These are phyloP conservation scores for Lithophane semibrunnea DNA, from an alignment of 2,888 invertebrate genomes.

Conservation along the genomic window DNA sequence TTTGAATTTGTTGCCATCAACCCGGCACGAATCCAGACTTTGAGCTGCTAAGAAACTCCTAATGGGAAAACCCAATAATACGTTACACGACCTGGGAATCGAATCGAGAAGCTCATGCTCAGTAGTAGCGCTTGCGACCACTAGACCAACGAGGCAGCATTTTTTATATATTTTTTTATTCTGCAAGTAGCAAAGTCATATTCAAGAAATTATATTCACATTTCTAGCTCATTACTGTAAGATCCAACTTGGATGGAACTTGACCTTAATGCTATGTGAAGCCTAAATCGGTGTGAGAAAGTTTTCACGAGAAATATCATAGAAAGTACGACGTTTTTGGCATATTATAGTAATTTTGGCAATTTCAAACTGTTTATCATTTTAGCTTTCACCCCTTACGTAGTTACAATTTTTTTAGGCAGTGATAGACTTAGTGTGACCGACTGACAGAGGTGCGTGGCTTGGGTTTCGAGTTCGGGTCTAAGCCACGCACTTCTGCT, in stretches of 20 bases:
- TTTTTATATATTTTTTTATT: background rate
- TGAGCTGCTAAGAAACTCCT: too few species aligned
- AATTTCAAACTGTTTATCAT: constrained; percentile 13
- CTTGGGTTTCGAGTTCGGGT: too few species aligned
- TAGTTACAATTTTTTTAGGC: background rate
- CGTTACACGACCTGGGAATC: too few species aligned
- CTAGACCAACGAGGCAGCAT: background rate
- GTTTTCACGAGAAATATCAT: constrained; percentile 30
- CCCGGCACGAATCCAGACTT: too few species aligned
- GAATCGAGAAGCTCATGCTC: background rate
- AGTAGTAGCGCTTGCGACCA: background rate
- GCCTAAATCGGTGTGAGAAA: constrained; percentile 47
- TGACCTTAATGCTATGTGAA: constrained; percentile 57
- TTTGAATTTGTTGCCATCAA: too few species aligned
- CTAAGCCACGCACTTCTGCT: too few species aligned
- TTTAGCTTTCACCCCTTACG: constrained; percentile 31
- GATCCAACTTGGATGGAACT: constrained; percentile 4
- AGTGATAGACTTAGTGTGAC: too few species aligned
- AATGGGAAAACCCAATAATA: too few species aligned
- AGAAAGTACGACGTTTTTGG: constrained; percentile 47
- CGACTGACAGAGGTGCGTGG: too few species aligned
- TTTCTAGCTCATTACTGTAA: constrained; percentile 37
- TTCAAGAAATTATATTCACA: constrained; percentile 6
- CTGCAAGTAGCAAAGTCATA: background rate
- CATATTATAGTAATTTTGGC: constrained; percentile 17